A percentile compares a stretch with the other conserved stretches of the same genome.
Evolutionary conservation across 2,888 invertebrate genomes (phyloP).

Genomic region (Pammene aurita): DNA sequence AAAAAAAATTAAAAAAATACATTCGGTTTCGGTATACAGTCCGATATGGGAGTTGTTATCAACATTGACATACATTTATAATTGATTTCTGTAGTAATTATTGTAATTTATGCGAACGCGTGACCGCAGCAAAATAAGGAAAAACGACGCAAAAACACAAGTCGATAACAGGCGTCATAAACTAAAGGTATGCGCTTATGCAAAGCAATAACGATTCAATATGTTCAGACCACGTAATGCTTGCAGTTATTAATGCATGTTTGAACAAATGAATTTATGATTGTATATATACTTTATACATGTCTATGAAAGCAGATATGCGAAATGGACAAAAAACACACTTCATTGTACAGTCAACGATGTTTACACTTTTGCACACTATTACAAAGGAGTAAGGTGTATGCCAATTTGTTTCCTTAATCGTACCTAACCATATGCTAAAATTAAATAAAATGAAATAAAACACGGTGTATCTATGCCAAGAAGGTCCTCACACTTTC

Average conservation of each 20-base stretch:
- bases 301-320: no score
- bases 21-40: background rate
- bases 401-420: no score
- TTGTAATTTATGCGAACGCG: background rate
- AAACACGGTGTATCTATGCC: no score
- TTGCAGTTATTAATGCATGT: background rate
- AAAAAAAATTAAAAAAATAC: no score
- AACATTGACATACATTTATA: background rate
- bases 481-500: no score
- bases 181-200: background rate
- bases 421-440: no score
- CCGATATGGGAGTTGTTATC: background rate
- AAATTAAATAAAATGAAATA: no score
- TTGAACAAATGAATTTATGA: background rate
- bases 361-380: no score
- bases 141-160: background rate
- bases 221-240: background rate
- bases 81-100: background rate
- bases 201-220: background rate
- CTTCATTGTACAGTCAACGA: no score
- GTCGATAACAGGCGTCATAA: conserved; percentile 13
- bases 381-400: no score
- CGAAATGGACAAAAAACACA: no score
- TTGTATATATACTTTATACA: background rate
- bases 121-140: background rate